phyloP scores from a whole-genome alignment of 2,113 vertebrate species.

The Oriolus oriolus region DNA sequence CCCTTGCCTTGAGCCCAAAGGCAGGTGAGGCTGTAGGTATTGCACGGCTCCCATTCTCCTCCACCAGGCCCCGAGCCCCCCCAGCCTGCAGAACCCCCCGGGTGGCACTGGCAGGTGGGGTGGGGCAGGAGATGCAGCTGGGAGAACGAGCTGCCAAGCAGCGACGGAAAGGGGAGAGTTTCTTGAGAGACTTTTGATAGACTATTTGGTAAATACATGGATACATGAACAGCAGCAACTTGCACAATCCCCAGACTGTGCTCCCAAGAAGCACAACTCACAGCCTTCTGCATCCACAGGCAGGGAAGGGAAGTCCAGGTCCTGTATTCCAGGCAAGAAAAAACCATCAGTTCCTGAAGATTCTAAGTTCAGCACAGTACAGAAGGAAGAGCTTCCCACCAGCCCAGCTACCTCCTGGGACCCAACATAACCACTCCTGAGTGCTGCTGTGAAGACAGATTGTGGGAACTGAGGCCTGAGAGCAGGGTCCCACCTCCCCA shows the following conservation, averaged over 20 bases:
- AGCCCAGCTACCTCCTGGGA: neutral
- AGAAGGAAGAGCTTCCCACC: neutral
- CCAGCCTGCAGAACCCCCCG: neutral
- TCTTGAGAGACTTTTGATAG: neutral
- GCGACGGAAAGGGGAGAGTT: neutral
- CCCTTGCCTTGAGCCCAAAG: neutral
- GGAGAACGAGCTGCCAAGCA: neutral
- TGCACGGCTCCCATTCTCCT: neutral
- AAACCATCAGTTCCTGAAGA: neutral
- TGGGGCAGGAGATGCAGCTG: neutral
- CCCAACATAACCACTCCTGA: neutral
- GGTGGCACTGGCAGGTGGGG: neutral
- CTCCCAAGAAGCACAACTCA: neutral
- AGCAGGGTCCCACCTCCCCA: neutral
- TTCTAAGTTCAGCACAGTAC: neutral
- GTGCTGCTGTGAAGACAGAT: neutral
- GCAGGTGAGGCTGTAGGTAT: neutral
- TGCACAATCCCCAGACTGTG: neutral
- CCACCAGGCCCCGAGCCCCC: neutral
- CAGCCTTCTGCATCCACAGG: neutral
- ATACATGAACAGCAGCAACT: neutral
- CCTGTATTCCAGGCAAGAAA: neutral
- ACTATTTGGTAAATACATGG: constrained; percentile 27
- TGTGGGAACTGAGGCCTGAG: neutral
- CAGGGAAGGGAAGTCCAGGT: neutral